These are phyloP conservation scores for Drosophila pandora DNA, from an alignment of 1,140 invertebrate genomes.

Conservation along the genomic window DNA sequence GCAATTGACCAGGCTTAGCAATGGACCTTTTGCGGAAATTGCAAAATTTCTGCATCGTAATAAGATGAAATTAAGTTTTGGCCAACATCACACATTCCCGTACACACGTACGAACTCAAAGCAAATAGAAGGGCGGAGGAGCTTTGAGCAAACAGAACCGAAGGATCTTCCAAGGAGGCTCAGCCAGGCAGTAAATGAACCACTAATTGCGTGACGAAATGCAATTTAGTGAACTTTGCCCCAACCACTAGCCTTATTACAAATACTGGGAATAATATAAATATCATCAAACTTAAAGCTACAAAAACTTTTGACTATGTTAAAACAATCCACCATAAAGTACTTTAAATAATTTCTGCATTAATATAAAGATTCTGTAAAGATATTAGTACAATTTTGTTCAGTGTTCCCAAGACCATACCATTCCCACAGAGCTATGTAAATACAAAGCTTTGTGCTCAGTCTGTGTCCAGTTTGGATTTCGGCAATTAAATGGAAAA, in stretches of 20 bases:
- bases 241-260: conserved; percentile 27
- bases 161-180: conserved; percentile 48
- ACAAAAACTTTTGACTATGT: not conserved
- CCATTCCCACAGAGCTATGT: conserved; percentile 8
- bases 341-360: not conserved
- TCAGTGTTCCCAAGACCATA: not conserved
- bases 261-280: not conserved
- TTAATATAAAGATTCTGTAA: not conserved
- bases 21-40: conserved; percentile 68
- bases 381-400: not conserved
- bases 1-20: conserved; percentile 50
- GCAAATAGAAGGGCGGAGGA: conserved; percentile 24
- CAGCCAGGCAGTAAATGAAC: conserved; percentile 78
- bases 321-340: not conserved
- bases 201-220: conserved; percentile 83
- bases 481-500: conserved; percentile 46
- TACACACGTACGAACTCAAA: conserved; percentile 17
- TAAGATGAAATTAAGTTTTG: conserved; percentile 81
- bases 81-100: conserved; percentile 31
- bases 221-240: conserved; percentile 80
- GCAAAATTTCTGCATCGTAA: conserved; percentile 82
- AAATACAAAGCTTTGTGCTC: conserved; percentile 26
- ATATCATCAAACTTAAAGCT: not conserved
- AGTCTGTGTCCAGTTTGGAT: conserved; percentile 25
- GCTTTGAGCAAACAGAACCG: conserved; percentile 43